Evolutionary conservation across 2,113 vertebrate genomes (phyloP), one percentile per base, ranked within the genome.

Genomic region (Nestor notabilis): DNA sequence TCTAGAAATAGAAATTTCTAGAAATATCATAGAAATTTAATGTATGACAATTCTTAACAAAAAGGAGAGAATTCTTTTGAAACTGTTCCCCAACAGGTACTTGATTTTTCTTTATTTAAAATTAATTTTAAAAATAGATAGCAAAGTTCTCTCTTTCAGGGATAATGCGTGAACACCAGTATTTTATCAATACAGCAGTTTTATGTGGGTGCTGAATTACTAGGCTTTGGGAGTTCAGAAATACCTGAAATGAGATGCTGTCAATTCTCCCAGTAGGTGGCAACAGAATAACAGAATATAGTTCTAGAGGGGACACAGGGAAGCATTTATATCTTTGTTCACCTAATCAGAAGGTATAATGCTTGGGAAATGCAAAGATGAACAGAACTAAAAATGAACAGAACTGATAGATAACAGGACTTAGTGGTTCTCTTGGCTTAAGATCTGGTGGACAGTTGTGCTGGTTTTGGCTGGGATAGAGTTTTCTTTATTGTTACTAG

Each of bases 251-350:
- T 5, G 18, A 69, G 25, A 17, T 52, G 27, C 17, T 74, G 44
- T 35, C 12, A 15, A 2, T 90, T 88, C 70, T 83, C 52, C 83
- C 91, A 88, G 86, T 21, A 93, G 95, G 75, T 96, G 93, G 83
- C 91, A 85, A 68, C 37, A 84, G 21, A 49, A 39, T 4, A 19
- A 49, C 27, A 92, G 64, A 14, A 74, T 55, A 13, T 33, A 39
- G 19, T n/a, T 86, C 18, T 1, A 29, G 9, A 17, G 39, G 11
- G 52, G 39, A 11, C 50, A 53, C n/a, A 0, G 13, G 25, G n/a
- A 27, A 89, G 10, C 10, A 11, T 47, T 89, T 16, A 3, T 15
- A 39, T 43, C 29, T 43, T 33, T n/a, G 17, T 49, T 76, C 16
- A 4, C 64, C 17, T 39, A 7, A 3, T n/a, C 25, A 21, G 41